phyloP scores from a whole-genome alignment of 2,113 vertebrate genomes.

The Marmota monax region DNA sequence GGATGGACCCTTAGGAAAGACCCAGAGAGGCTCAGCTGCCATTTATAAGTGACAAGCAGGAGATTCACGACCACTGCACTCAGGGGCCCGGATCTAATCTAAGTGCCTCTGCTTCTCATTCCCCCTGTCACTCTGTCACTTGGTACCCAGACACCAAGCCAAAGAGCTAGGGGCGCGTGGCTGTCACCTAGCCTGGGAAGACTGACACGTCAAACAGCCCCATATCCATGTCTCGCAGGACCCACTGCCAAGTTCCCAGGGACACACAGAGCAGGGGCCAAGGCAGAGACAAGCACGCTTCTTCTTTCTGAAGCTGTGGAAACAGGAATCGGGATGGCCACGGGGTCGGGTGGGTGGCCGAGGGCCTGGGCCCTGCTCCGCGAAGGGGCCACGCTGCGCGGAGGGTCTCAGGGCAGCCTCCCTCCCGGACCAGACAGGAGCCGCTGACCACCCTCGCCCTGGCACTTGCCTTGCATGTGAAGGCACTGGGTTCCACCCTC shows the following conservation, averaged over 20 bases:
- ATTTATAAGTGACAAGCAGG: neutral
- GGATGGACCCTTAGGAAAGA: accelerated
- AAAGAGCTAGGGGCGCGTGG: neutral
- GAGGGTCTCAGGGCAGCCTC: too few relatives aligned
- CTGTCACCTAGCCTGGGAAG: neutral
- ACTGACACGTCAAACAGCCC: neutral
- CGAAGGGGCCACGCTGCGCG: too few relatives aligned
- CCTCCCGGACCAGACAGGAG: too few relatives aligned
- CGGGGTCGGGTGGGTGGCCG: too few relatives aligned
- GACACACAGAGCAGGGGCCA: neutral
- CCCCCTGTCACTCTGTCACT: neutral
- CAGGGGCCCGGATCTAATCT: neutral
- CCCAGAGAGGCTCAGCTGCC: neutral
- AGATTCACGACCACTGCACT: neutral
- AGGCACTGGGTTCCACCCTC: too few relatives aligned
- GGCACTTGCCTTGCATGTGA: too few relatives aligned
- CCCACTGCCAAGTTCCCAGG: accelerated
- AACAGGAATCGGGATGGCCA: too few relatives aligned
- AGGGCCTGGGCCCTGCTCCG: too few relatives aligned
- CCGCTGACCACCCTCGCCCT: too few relatives aligned
- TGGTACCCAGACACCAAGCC: neutral
- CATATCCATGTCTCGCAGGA: neutral
- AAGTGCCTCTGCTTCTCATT: neutral
- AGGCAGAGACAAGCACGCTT: neutral
- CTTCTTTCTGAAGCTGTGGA: neutral